Percentiles rank a stretch among this genome's conserved stretches.
Evolutionary conservation across 2,113 vertebrate genomes (phyloP).

Genomic region (Indri indri): DNA sequence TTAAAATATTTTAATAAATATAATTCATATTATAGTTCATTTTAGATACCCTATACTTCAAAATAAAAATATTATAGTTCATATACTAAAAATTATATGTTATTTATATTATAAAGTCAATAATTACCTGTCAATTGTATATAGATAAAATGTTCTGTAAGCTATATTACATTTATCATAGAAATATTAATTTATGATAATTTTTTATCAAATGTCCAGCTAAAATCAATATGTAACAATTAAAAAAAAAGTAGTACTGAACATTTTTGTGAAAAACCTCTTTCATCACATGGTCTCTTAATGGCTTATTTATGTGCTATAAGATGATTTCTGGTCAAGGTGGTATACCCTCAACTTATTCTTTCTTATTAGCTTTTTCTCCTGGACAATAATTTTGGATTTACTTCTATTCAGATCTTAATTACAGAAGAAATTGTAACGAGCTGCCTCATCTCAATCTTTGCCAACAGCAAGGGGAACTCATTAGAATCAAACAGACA

Average conservation of each 20-base stretch:
- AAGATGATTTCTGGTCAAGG: neutral
- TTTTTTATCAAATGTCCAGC: neutral
- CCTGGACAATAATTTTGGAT: neutral
- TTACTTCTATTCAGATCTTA: neutral
- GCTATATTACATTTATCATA: neutral
- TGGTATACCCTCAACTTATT: neutral
- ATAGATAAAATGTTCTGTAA: neutral
- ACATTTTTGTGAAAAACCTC: neutral
- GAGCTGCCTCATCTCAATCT: conserved; percentile 18
- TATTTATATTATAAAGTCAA: neutral
- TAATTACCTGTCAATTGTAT: neutral
- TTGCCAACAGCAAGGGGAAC: neutral
- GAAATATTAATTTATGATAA: neutral
- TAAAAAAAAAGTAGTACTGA: neutral
- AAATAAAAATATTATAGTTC: neutral
- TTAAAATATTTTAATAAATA: neutral
- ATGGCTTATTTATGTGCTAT: neutral
- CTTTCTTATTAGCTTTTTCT: conserved; percentile 39
- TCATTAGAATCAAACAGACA: neutral
- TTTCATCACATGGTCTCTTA: neutral
- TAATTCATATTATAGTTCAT: neutral
- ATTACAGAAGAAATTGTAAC: conserved; percentile 54
- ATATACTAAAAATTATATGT: neutral
- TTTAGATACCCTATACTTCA: too few species aligned
- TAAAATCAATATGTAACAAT: neutral